Base-by-base conservation (phyloP, 2,888 invertebrate species). In the Teleiodes luculella region DNA sequence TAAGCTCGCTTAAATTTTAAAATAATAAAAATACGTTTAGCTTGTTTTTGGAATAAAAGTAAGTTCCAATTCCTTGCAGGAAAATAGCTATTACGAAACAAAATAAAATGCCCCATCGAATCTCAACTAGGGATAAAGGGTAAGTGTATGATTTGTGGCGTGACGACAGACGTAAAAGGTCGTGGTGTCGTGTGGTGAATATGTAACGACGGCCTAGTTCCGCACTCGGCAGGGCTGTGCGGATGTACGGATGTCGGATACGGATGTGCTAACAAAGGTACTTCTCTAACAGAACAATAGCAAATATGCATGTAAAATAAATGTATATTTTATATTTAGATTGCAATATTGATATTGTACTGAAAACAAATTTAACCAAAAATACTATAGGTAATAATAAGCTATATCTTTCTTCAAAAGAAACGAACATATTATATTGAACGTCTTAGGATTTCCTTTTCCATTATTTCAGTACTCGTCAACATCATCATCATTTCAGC, bases 161-260 rank as follows among this genome's bases (percentile, higher is more conserved):
- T 16, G 49, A 24, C 28, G 36, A 49, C 48, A 48, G 35, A 48
- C 20, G 43, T 43, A 43, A 43, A 35, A 41, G 39, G 39, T 16
- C 18, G 18, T 2, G 11, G 10, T 18, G 18, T 18, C 39, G 39
- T 41, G 39, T 41, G 8, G 18, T 18, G 39, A 41, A 41, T 41
- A 18, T 41, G 11, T 41, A 41, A 53, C 46, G 39, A 10, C 39
- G 24, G 24, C 24, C 24, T 24, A 24, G 24, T 24, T 24, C n/a
- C 6, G 24, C 6, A 24, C 24, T 24, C 24, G 24, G 3, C 24
- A 24, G 24, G 24, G 24, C 3, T 37, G 37, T 58, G 69, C 74
- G 75, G 61, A 63, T 67, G 71, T 67, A 68, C 79, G 82, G 78
- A 83, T 72, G 72, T 68, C 78, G 83, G 81, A 83, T 84, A 70